A percentile compares a stretch with the other conserved stretches of the same genome.
phyloP scores from a whole-genome alignment of 2,888 invertebrate species.

The Apodemia zela region DNA sequence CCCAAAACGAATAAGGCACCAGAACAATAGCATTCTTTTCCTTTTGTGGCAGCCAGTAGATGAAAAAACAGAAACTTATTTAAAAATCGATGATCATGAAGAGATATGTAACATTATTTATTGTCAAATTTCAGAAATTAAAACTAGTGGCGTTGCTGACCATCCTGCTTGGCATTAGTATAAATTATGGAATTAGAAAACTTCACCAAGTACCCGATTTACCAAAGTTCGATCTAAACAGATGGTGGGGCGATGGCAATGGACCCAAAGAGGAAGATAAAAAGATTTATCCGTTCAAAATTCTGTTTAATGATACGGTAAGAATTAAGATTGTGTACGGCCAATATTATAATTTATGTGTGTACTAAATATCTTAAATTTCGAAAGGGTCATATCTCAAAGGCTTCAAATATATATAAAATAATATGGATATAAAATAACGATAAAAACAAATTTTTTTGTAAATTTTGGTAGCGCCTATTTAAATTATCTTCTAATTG shows the following conservation, averaged over 20 bases:
- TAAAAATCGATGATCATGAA: too few species aligned
- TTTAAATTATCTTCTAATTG: too few species aligned
- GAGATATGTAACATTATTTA: conserved; percentile 10
- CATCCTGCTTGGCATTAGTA: conserved; percentile 41
- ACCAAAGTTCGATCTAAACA: conserved; percentile 52
- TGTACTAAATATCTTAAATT: too few species aligned
- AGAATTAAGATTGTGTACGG: conserved; percentile 19
- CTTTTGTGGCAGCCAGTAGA: too few species aligned
- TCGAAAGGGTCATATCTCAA: too few species aligned
- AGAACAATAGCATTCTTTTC: too few species aligned
- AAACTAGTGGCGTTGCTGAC: conserved; percentile 40
- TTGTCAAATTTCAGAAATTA: conserved; percentile 51
- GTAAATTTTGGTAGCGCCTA: too few species aligned
- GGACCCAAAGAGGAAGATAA: conserved; percentile 46
- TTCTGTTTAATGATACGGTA: conserved; percentile 66
- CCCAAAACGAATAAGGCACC: too few species aligned
- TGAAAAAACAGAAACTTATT: too few species aligned
- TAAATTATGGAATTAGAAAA: conserved; percentile 41
- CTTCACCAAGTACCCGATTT: conserved; percentile 41
- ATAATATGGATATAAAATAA: too few species aligned
- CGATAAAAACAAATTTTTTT: too few species aligned
- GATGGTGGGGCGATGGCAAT: conserved; percentile 63
- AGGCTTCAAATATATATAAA: too few species aligned
- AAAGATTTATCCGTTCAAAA: conserved; percentile 54
- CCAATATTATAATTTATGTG: not conserved